A percentile compares a stretch with the other conserved stretches of the same genome.
Evolutionary conservation across 2,797 vertebrate genomes (phyloP).

Genomic region (Lateolabrax maculatus): DNA sequence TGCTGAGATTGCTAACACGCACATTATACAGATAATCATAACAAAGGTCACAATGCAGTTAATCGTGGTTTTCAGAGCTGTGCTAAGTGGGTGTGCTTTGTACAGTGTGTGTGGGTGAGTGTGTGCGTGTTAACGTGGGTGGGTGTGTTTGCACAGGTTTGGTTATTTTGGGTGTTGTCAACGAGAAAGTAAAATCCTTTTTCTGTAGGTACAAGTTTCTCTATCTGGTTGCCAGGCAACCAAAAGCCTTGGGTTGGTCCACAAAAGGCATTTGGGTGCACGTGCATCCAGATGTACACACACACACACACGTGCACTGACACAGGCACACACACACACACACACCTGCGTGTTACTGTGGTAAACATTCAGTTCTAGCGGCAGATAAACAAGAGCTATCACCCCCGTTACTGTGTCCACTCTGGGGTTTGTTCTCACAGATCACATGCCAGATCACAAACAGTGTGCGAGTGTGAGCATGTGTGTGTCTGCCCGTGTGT

Average conservation of each 20-base stretch:
- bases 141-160: constrained; percentile 67
- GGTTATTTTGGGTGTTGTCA: constrained; percentile 72
- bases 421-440: constrained; percentile 74
- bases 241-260: constrained; percentile 76
- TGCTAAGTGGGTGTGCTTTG: constrained; percentile 31
- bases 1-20: constrained; percentile 45
- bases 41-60: constrained; percentile 69
- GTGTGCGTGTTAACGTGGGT: constrained; percentile 14
- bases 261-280: constrained; percentile 56
- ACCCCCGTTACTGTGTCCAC: constrained; percentile 70
- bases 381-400: constrained; percentile 75
- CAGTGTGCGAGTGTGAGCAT: constrained; percentile 30
- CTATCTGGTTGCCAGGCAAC: constrained; percentile 79
- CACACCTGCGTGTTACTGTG: constrained; percentile 49
- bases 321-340: constrained; percentile 18
- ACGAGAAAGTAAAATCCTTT: constrained; percentile 67
- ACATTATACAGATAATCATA: constrained; percentile 69
- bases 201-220: constrained; percentile 73
- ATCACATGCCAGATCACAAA: constrained; percentile 76
- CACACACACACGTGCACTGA: background rate
- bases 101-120: constrained; percentile 23
- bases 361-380: constrained; percentile 65
- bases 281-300: constrained; percentile 33
- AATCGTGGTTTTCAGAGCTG: constrained; percentile 58
- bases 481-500: background rate